Conservation (phyloP, 2,113 vertebrate genomes). For the Cyphomyrus discorhynchus region DNA sequence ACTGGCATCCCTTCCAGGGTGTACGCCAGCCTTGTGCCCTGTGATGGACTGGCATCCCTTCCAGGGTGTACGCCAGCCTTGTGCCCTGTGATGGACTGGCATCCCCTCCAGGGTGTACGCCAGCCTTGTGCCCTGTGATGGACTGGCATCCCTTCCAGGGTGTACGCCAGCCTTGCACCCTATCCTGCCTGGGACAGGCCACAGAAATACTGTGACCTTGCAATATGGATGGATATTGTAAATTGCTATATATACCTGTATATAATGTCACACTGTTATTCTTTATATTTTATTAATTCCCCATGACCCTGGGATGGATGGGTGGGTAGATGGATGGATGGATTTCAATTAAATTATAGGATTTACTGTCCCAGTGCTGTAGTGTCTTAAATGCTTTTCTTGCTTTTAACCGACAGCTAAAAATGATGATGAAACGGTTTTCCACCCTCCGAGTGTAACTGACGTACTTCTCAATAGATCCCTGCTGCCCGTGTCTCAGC, state of each 20-base stretch:
- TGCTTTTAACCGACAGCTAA: neutral
- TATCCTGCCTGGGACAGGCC: neutral
- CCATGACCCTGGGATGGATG: neutral
- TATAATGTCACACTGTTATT: neutral
- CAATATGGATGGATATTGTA: neutral
- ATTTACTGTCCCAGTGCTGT: neutral
- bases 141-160: neutral
- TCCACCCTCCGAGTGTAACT: neutral
- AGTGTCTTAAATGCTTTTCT: neutral
- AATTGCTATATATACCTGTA: neutral
- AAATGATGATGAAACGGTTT: neutral
- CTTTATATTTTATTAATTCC: neutral
- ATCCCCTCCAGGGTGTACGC: too few species aligned
- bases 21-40: too few species aligned
- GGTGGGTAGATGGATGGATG: neutral
- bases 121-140: neutral
- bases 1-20: too few species aligned
- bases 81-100: too few species aligned
- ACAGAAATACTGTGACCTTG: neutral
- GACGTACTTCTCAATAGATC: neutral
- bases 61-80: too few species aligned
- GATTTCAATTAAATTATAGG: neutral
- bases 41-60: too few species aligned
- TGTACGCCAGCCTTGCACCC: neutral
- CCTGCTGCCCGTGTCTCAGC: neutral